A percentile compares a stretch with the other conserved stretches of the same genome.
These are phyloP conservation scores for Mellilla xanthometata DNA, from an alignment of 2,888 invertebrate species.

Conservation along the genomic window DNA sequence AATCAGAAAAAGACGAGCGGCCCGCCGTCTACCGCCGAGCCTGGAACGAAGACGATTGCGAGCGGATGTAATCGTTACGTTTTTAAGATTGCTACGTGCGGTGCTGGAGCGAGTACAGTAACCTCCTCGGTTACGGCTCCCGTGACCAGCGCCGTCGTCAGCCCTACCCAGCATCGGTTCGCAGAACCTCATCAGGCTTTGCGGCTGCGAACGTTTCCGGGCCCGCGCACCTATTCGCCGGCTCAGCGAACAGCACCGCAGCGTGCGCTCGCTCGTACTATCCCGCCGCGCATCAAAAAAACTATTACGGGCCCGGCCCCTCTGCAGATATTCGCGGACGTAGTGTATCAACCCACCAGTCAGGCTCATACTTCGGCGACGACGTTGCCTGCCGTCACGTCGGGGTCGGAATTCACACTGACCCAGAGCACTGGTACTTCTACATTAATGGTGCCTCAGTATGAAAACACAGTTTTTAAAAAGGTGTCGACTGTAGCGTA, in stretches of 20 bases:
- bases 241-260: slow-evolving; percentile 7
- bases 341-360: slow-evolving; percentile 7
- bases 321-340: slow-evolving; percentile 14
- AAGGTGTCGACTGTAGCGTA: slow-evolving; percentile 18
- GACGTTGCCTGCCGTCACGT: neutral
- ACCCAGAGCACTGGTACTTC: slow-evolving; percentile 6
- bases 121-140: slow-evolving; percentile 6
- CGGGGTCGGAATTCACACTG: neutral
- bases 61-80: slow-evolving; percentile 5
- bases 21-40: neutral
- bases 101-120: neutral
- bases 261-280: slow-evolving; percentile 3
- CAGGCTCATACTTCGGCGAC: neutral
- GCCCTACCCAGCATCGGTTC: slow-evolving; percentile 2
- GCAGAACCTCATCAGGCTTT: slow-evolving; percentile 1
- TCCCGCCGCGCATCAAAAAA: slow-evolving; percentile 10
- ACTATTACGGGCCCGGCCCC: slow-evolving; percentile 5
- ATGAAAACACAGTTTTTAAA: slow-evolving; percentile 26
- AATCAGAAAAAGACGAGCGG: neutral
- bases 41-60: neutral
- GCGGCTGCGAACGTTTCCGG: slow-evolving; percentile 21
- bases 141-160: slow-evolving; percentile 4
- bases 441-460: slow-evolving; percentile 24
- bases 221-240: slow-evolving; percentile 16
- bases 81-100: slow-evolving; percentile 6